Base-by-base conservation (phyloP, 1,140 invertebrate species). In the Rhysida immarginata region DNA sequence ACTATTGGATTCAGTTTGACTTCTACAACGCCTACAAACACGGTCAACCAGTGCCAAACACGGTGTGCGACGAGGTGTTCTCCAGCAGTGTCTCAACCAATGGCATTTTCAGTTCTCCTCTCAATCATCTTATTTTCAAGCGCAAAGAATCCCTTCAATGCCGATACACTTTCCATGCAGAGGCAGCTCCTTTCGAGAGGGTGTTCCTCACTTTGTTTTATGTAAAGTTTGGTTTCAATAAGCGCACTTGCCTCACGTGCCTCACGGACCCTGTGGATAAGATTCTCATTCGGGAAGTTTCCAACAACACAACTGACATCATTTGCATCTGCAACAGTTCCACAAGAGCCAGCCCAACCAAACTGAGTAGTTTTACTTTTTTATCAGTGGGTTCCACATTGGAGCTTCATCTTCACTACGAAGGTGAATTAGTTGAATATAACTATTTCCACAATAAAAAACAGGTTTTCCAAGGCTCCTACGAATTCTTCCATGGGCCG, bases 1-100 rank as follows among this genome's bases (percentile, higher is more conserved):
- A 90, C 65, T 91, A 89, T 66, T 91, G 87, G 87, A 86, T 86
- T 0, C 86, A 90, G 67, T 92, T 90, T 61, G 87, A 92, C 63
- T 92, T 91, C 70, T 91, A 90, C 70, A 91, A 91, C 66, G 86
- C 87, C 56, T 90, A 85, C 0, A 78, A 82, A 26, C 85, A 84
- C 56, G 87, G 87, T 0, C 83, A 85, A 54, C 80, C 83, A 0
- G 80, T 90, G 0, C 74, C 77, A 0, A 81, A 80, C 23, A 88
- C 84, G 0, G 78, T 81, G 8, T 92, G 88, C 68, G 87, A 92
- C 63, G 87, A 91, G 66, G 78, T 83, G 0, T 88, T 89, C 63
- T 82, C 84, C 0, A 89, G 85, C 83, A 81, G 80, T 58, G 71
- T 77, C 46, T 74, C 77, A 2, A 58, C 63, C 23, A 77, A 77